Conservation (phyloP, 2,113 vertebrate species). For the Micromys minutus region DNA sequence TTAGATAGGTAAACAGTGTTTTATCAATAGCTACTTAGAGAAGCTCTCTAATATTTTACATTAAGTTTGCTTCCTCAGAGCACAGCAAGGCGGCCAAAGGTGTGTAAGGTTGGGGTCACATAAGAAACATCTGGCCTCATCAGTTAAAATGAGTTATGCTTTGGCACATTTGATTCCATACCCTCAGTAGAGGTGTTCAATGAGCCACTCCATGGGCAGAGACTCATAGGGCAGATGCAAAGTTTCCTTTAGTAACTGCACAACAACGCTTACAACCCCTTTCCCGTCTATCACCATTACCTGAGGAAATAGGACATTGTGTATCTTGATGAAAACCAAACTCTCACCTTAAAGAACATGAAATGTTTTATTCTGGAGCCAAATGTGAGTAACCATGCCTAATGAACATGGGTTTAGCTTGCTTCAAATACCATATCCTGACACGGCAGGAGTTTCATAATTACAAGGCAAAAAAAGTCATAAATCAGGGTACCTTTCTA, state of each 20-base stretch:
- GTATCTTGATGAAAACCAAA: neutral
- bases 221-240: neutral
- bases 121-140: neutral
- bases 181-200: neutral
- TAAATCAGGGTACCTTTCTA: neutral
- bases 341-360: neutral
- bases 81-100: neutral
- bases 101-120: neutral
- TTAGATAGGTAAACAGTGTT: neutral
- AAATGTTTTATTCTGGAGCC: neutral
- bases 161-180: neutral
- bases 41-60: neutral
- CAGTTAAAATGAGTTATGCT: neutral
- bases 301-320: neutral
- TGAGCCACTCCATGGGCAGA: neutral
- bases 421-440: neutral
- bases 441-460: neutral
- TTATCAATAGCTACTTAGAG: conserved; percentile 14
- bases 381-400: neutral
- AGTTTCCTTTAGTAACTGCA: neutral
- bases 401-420: neutral
- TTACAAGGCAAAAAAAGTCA: neutral
- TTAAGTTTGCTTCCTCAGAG: neutral
- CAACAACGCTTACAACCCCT: neutral
- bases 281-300: neutral